A percentile compares a stretch with the other conserved stretches of the same genome.
These are phyloP conservation scores for Buteo buteo DNA, from an alignment of 2,113 vertebrate genomes.

Conservation along the genomic window DNA sequence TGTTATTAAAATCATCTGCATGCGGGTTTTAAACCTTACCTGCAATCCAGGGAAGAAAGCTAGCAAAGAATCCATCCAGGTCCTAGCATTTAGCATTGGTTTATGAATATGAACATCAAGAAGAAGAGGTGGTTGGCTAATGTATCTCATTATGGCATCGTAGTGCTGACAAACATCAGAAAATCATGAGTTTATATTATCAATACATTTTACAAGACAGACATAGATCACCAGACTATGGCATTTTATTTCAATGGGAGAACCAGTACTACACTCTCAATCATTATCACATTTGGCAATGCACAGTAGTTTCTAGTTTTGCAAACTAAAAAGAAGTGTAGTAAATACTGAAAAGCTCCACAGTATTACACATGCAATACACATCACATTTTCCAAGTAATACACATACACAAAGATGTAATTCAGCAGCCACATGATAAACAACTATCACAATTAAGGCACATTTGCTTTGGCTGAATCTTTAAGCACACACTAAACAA, in stretches of 20 bases:
- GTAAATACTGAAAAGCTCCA: not conserved
- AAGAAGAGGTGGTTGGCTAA: conserved; percentile 95
- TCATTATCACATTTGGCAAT: not conserved
- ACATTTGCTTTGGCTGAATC: not conserved
- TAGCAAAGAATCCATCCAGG: conserved; percentile 98
- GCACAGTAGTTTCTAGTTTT: not conserved
- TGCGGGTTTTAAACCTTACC: conserved; percentile 66
- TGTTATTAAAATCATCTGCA: not conserved
- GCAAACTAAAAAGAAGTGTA: not conserved
- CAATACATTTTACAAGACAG: not conserved
- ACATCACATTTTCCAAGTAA: not conserved
- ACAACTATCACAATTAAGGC: not conserved
- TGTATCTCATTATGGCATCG: conserved; percentile 98
- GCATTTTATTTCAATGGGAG: not conserved
- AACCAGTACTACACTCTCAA: not conserved
- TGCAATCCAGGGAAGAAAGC: conserved; percentile 98
- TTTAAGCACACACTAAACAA: not conserved
- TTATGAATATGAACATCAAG: conserved; percentile 98
- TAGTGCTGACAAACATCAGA: conserved; percentile 84
- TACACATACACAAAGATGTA: not conserved
- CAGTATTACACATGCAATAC: not conserved
- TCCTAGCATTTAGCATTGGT: conserved; percentile 94
- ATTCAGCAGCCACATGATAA: not conserved
- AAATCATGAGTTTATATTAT: not conserved
- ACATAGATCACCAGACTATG: not conserved